Percentiles rank a stretch among this genome's conserved stretches.
phyloP scores from a whole-genome alignment of 2,888 invertebrate genomes.

The Caenorhabditis parvicauda region DNA sequence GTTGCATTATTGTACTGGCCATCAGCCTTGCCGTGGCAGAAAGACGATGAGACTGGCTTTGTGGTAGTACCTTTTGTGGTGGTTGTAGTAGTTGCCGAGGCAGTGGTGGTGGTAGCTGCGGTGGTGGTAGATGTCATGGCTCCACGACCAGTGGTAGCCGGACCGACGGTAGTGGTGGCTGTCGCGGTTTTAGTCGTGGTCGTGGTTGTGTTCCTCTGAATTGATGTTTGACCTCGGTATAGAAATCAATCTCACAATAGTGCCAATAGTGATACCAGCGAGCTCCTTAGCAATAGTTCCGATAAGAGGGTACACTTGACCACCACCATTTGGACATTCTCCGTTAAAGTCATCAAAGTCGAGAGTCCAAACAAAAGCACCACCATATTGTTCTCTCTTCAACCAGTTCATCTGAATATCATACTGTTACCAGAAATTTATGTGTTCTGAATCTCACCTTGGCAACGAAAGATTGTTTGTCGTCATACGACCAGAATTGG shows the following conservation, averaged over 20 bases:
- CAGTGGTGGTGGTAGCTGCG: slow-evolving; percentile 13
- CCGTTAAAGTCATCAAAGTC: slow-evolving; percentile 63
- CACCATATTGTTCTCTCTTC: slow-evolving; percentile 54
- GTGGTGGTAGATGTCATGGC: slow-evolving; percentile 13
- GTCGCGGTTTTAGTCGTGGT: slow-evolving; percentile 11
- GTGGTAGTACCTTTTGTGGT: slow-evolving; percentile 8
- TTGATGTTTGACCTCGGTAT: no score
- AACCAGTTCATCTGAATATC: slow-evolving; percentile 48
- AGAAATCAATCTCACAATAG: no score
- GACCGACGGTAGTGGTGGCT: slow-evolving; percentile 15
- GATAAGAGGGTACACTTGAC: slow-evolving; percentile 58
- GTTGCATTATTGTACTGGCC: slow-evolving; percentile 40
- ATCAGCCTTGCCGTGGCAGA: slow-evolving; percentile 45
- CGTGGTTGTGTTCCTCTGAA: not conserved
- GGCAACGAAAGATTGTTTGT: slow-evolving; percentile 78
- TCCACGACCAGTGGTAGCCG: slow-evolving; percentile 10
- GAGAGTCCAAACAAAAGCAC: slow-evolving; percentile 63
- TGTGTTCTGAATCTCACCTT: slow-evolving; percentile 69
- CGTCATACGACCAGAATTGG: slow-evolving; percentile 92
- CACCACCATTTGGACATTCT: slow-evolving; percentile 46
- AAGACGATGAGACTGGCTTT: slow-evolving; percentile 2
- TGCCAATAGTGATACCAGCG: slow-evolving; percentile 45
- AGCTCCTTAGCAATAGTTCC: slow-evolving; percentile 55
- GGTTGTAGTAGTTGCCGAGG: slow-evolving; percentile 13
- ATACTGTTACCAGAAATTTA: not conserved